These are phyloP conservation scores for Notolepis coatsorum DNA, from an alignment of 2,797 vertebrate species.

Conservation along the genomic window DNA sequence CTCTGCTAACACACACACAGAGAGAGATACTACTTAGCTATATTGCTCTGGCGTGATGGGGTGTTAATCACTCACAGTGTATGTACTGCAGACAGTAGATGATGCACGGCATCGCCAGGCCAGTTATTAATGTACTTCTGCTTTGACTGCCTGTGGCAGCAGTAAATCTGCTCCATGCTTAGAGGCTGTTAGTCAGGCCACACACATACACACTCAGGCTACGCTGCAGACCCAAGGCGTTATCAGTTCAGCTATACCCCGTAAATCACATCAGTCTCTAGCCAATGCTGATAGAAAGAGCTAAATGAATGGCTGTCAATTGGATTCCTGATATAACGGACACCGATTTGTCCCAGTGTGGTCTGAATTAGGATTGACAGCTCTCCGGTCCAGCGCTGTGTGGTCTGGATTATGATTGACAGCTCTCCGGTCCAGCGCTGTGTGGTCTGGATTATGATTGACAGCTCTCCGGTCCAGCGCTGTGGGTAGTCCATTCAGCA, in stretches of 20 bases:
- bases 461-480: constrained; percentile 17
- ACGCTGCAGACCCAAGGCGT: constrained; percentile 10
- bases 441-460: no score
- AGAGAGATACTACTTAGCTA: constrained; percentile 7
- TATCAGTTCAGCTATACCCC: constrained; percentile 10
- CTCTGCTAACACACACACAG: constrained; percentile 3
- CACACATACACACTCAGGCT: background rate
- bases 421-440: no score
- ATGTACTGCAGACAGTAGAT: constrained; percentile 15
- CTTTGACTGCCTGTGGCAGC: constrained; percentile 9
- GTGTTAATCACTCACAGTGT: constrained; percentile 39
- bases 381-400: background rate
- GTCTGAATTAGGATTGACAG: constrained; percentile 41
- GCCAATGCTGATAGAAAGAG: constrained; percentile 21
- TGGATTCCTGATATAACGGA: constrained; percentile 29
- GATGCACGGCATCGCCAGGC: constrained; percentile 13
- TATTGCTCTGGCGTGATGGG: constrained; percentile 9
- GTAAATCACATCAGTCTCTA: constrained; percentile 12
- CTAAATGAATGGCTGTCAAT: constrained; percentile 26
- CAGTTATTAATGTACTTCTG: constrained; percentile 22
- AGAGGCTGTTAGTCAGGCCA: constrained; percentile 1
- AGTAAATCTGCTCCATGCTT: constrained; percentile 4
- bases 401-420: no score
- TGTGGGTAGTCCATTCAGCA: constrained; percentile 31
- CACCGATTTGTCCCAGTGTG: constrained; percentile 25